Evolutionary conservation across 2,113 vertebrate species (phyloP).

Genomic region (Zapus hudsonius): DNA sequence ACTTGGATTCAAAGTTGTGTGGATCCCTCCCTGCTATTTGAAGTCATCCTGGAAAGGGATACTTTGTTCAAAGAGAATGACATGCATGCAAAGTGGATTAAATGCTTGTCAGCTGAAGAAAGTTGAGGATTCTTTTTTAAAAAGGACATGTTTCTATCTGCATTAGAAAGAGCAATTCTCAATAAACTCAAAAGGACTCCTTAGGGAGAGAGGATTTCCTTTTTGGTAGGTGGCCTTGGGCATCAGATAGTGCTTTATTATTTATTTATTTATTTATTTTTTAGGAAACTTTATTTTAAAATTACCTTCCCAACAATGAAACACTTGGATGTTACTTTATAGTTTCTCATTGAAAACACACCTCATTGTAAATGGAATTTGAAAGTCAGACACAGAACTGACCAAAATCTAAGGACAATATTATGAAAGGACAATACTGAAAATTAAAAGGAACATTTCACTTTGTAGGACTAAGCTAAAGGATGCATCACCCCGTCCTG

Average conservation of each 20-base stretch:
- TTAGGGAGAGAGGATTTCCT: background rate
- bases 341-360: no score
- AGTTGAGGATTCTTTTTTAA: background rate
- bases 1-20: background rate
- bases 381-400: slow-evolving; percentile 73
- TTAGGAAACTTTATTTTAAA: slow-evolving; percentile 80
- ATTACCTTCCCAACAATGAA: slow-evolving; percentile 73
- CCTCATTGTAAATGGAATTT: slow-evolving; percentile 72
- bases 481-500: slow-evolving; percentile 35
- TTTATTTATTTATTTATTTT: no score
- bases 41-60: background rate
- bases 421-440: slow-evolving; percentile 59
- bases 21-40: background rate
- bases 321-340: no score
- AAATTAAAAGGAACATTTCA: slow-evolving; percentile 58
- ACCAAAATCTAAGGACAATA: no score
- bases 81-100: background rate
- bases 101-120: background rate
- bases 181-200: background rate
- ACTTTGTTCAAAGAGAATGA: background rate
- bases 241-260: background rate
- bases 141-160: background rate
- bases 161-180: background rate
- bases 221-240: background rate
- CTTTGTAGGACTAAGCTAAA: slow-evolving; percentile 62